These are phyloP conservation scores for Tinea trinotella DNA, from an alignment of 2,888 invertebrate species.

Conservation along the genomic window DNA sequence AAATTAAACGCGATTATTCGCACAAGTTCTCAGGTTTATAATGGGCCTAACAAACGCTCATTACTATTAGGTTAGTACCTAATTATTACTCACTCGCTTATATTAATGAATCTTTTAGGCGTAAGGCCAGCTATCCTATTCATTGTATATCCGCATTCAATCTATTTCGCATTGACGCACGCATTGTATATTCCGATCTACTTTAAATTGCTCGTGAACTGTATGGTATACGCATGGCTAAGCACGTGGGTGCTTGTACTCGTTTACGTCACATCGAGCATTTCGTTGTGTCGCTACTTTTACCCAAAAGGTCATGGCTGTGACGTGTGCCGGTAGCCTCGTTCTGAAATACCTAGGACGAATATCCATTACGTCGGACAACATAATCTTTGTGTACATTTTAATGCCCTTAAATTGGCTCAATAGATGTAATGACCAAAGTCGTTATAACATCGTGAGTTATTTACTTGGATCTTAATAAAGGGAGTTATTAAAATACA, in stretches of 20 bases:
- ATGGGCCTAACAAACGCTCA: too few species aligned
- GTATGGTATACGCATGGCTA: slow-evolving; percentile 9
- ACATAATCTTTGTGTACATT: not conserved
- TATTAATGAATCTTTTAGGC: slow-evolving; percentile 1
- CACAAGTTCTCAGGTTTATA: too few species aligned
- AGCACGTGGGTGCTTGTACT: slow-evolving; percentile 20
- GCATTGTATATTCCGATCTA: slow-evolving; percentile 2
- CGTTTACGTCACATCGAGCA: slow-evolving; percentile 24
- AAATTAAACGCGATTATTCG: too few species aligned
- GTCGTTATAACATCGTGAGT: slow-evolving; percentile 23
- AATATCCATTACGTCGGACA: slow-evolving; percentile 8
- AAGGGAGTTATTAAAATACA: slow-evolving; percentile 15
- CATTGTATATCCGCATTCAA: slow-evolving; percentile 8
- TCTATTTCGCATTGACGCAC: slow-evolving; percentile 3
- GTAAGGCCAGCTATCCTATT: not conserved
- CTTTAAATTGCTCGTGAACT: not conserved
- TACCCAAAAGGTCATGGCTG: slow-evolving; percentile 30
- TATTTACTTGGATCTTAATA: slow-evolving; percentile 20
- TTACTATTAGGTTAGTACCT: too few species aligned
- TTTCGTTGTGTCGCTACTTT: slow-evolving; percentile 26
- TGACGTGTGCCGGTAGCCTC: slow-evolving; percentile 23
- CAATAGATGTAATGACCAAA: slow-evolving; percentile 25
- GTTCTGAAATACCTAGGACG: not conserved
- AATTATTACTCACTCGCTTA: not conserved
- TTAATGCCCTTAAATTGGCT: slow-evolving; percentile 15